A percentile compares a stretch with the other conserved stretches of the same genome.
Conservation (phyloP, 2,797 vertebrate species). For the Protonibea diacanthus region DNA sequence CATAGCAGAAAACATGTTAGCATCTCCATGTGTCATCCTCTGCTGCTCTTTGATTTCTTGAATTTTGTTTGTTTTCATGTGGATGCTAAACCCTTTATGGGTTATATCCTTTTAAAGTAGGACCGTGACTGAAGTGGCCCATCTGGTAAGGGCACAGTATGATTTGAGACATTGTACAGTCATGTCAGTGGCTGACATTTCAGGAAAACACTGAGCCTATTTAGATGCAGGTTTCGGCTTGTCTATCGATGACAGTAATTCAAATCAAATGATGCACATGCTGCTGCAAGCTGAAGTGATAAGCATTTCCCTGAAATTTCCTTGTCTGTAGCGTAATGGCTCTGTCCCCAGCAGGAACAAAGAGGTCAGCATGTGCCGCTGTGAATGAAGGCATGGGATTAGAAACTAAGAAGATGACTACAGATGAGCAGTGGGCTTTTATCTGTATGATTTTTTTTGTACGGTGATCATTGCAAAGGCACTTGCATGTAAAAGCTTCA, state of each 20-base stretch:
- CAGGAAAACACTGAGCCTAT: constrained; percentile 15
- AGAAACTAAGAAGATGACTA: constrained; percentile 75
- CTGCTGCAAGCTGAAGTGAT: constrained; percentile 34
- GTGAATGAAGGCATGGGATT: constrained; percentile 71
- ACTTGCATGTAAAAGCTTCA: constrained; percentile 25
- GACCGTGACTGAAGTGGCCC: background rate
- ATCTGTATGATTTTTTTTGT: constrained; percentile 55
- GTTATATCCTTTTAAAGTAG: constrained; percentile 7
- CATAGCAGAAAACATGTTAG: background rate
- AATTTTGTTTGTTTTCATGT: constrained; percentile 24
- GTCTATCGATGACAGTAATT: constrained; percentile 44
- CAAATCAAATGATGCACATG: constrained; percentile 35
- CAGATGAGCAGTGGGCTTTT: constrained; percentile 67
- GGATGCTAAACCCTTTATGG: constrained; percentile 11
- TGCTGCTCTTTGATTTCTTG: constrained; percentile 24
- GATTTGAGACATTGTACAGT: constrained; percentile 8
- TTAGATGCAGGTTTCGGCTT: constrained; percentile 9
- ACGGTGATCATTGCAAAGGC: constrained; percentile 35
- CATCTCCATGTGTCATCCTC: background rate
- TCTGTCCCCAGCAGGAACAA: constrained; percentile 50
- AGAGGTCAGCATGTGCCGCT: constrained; percentile 65
- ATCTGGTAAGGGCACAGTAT: constrained; percentile 14
- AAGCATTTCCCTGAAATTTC: constrained; percentile 54
- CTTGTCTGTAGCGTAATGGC: constrained; percentile 33
- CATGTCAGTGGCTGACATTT: constrained; percentile 16